A percentile compares a stretch with the other conserved stretches of the same genome.
These are phyloP conservation scores for Trinorchestia longiramus DNA, from an alignment of 1,140 invertebrate genomes.

Conservation along the genomic window DNA sequence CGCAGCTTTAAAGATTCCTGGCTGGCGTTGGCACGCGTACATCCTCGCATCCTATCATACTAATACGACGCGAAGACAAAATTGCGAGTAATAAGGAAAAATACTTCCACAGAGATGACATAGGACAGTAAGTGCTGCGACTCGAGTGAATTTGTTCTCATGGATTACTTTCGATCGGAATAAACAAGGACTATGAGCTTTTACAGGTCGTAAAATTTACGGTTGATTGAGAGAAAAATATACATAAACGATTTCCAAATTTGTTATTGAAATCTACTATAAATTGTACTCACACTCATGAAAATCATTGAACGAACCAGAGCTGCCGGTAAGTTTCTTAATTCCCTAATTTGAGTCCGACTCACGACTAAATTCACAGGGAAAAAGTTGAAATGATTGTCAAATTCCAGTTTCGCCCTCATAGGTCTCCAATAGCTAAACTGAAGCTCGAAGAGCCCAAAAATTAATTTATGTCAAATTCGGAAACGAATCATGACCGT, in stretches of 20 bases:
- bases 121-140: not conserved
- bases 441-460: too few relatives aligned
- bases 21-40: not conserved
- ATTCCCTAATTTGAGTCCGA: too few relatives aligned
- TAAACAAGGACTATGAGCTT: not conserved
- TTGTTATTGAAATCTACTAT: not conserved
- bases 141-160: not conserved
- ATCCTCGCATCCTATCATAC: not conserved
- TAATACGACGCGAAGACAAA: not conserved
- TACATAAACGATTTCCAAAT: not conserved
- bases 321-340: too few relatives aligned
- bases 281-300: too few relatives aligned
- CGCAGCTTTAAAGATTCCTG: not conserved
- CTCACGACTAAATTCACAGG: too few relatives aligned
- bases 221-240: not conserved
- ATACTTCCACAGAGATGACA: not conserved
- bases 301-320: too few relatives aligned
- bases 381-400: too few relatives aligned
- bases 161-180: not conserved
- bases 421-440: too few relatives aligned
- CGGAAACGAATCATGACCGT: too few relatives aligned
- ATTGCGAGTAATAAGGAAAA: not conserved
- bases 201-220: not conserved
- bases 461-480: too few relatives aligned
- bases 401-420: too few relatives aligned